Evolutionary conservation across 2,797 vertebrate genomes (phyloP).

Genomic region (Nannoperca obscura): DNA sequence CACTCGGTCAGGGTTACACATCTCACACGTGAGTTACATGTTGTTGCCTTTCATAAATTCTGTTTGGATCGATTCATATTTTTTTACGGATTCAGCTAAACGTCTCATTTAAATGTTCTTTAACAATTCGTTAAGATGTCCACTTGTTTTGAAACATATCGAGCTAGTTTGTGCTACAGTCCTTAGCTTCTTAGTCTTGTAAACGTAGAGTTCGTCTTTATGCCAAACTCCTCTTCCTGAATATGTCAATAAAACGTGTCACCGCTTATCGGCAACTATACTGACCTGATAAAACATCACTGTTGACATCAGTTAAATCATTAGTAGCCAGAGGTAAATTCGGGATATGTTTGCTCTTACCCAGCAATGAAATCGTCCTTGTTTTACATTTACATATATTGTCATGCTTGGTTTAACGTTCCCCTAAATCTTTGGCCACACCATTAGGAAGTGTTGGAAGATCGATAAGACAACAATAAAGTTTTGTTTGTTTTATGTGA

Average conservation of each 20-base stretch:
- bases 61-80: rapidly evolving
- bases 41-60: rapidly evolving
- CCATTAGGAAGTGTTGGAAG: rapidly evolving
- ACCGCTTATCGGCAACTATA: rapidly evolving
- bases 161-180: not conserved
- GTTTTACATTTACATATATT: not conserved
- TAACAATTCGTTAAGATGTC: not conserved
- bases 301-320: not conserved
- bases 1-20: rapidly evolving
- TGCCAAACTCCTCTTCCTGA: not conserved
- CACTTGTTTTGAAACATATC: rapidly evolving
- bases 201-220: no score
- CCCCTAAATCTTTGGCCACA: not conserved
- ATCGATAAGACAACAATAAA: not conserved
- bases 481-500: not conserved
- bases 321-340: not conserved
- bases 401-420: rapidly evolving
- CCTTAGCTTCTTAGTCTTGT: not conserved
- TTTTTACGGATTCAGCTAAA: rapidly evolving
- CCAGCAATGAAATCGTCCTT: rapidly evolving
- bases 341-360: not conserved
- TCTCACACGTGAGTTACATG: conserved; percentile 67
- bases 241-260: not conserved
- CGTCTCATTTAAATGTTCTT: rapidly evolving
- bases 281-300: not conserved